phyloP scores from a whole-genome alignment of 2,113 vertebrate genomes.

The Vireo altiloquus region DNA sequence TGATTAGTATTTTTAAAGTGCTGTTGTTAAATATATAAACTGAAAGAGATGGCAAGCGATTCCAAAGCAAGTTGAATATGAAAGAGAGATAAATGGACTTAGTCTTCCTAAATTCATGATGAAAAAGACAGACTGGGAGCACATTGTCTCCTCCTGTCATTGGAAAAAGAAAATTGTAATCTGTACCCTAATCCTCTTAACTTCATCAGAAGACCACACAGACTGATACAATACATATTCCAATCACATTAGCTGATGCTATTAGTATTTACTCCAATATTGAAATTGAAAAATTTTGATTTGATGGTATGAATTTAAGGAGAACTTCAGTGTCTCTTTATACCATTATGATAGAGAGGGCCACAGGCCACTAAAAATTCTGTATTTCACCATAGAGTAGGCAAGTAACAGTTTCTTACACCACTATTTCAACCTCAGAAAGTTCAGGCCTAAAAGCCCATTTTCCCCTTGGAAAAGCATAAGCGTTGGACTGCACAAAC shows the following conservation, averaged over 20 bases:
- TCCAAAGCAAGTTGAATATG: background rate
- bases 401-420: background rate
- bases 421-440: background rate
- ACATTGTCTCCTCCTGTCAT: background rate
- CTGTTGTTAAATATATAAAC: background rate
- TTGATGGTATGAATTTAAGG: background rate
- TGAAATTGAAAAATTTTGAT: background rate
- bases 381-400: background rate
- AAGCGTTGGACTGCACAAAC: background rate
- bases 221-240: background rate
- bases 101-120: background rate
- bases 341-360: background rate
- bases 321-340: background rate
- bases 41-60: background rate
- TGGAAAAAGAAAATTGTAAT: slow-evolving; percentile 1
- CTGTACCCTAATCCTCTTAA: slow-evolving; percentile 24
- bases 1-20: slow-evolving; percentile 32
- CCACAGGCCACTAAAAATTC: background rate
- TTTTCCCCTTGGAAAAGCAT: background rate
- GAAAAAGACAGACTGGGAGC: background rate
- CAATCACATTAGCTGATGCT: background rate
- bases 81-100: slow-evolving; percentile 15
- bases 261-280: background rate
- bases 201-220: background rate
- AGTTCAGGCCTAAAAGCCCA: background rate